Conservation (phyloP, 2,888 invertebrate genomes). For the Oxyscelio sp. region DNA sequence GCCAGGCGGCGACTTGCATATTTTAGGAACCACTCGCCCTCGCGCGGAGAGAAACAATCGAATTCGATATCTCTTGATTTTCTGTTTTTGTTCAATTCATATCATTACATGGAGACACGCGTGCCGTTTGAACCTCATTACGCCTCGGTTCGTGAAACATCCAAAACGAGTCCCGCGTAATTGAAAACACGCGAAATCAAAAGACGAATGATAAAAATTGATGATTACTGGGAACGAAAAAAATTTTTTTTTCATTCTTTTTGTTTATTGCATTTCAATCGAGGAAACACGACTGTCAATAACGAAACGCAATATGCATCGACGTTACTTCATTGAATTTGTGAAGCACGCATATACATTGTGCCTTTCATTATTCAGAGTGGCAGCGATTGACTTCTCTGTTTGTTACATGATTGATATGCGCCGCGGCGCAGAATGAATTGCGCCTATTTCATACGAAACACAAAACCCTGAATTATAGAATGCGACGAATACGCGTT, state of each 20-base stretch:
- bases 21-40: slow-evolving; percentile 75
- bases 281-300: slow-evolving; percentile 67
- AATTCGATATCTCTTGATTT: no score
- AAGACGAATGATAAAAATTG: slow-evolving; percentile 42
- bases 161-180: no score
- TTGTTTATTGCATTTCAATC: slow-evolving; percentile 56
- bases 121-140: no score
- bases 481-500: slow-evolving; percentile 62
- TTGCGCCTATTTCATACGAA: slow-evolving; percentile 73
- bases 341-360: slow-evolving; percentile 70
- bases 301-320: slow-evolving; percentile 72
- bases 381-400: slow-evolving; percentile 73
- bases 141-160: no score
- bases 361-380: slow-evolving; percentile 73
- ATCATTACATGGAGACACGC: no score
- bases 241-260: slow-evolving; percentile 12
- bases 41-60: not conserved
- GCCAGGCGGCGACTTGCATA: no score
- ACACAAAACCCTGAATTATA: slow-evolving; percentile 72
- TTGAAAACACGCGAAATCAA: slow-evolving; percentile 8
- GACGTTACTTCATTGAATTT: slow-evolving; percentile 73
- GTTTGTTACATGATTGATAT: slow-evolving; percentile 73
- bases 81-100: no score
- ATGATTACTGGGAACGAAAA: slow-evolving; percentile 36
- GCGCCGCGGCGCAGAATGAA: slow-evolving; percentile 70